phyloP scores from a whole-genome alignment of 2,888 invertebrate species.

The Agrotis ipsilon region DNA sequence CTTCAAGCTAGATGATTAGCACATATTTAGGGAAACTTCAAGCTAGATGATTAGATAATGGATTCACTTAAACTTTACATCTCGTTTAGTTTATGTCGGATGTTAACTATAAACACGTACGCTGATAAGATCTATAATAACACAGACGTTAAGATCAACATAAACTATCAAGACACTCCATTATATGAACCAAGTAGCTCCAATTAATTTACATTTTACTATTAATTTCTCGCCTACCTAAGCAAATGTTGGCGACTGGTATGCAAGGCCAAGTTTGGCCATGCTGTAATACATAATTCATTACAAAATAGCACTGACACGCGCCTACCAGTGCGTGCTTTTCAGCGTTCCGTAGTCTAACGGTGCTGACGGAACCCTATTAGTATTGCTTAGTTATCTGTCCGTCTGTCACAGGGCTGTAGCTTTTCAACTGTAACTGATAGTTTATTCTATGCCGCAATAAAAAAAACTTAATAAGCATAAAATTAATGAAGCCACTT shows the following conservation, averaged over 20 bases:
- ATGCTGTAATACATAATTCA: constrained; percentile 56
- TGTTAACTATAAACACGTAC: constrained; percentile 9
- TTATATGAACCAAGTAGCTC: constrained; percentile 12
- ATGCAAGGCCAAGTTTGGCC: constrained; percentile 60
- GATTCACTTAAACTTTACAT: background rate
- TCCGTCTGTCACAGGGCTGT: background rate
- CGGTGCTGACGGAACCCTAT: background rate
- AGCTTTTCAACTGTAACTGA: background rate
- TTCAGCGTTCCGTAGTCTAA: constrained; percentile 5
- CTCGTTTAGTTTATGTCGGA: constrained; percentile 1
- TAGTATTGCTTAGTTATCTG: background rate
- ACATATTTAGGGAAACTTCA: too few relatives aligned
- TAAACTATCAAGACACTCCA: background rate
- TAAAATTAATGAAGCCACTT: too few relatives aligned
- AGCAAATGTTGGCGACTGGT: constrained; percentile 41
- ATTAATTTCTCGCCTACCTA: constrained; percentile 41
- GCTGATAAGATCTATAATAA: constrained; percentile 5
- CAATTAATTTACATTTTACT: constrained; percentile 24
- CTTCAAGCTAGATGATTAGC: too few relatives aligned
- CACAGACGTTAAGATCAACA: constrained; percentile 10
- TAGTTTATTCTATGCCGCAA: background rate
- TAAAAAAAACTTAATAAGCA: too few relatives aligned
- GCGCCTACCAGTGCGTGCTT: constrained; percentile 39
- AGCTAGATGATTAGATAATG: background rate
- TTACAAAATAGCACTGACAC: constrained; percentile 57